Base-by-base conservation (phyloP, 2,113 vertebrate genomes). In the Mionectes macconnelli region DNA sequence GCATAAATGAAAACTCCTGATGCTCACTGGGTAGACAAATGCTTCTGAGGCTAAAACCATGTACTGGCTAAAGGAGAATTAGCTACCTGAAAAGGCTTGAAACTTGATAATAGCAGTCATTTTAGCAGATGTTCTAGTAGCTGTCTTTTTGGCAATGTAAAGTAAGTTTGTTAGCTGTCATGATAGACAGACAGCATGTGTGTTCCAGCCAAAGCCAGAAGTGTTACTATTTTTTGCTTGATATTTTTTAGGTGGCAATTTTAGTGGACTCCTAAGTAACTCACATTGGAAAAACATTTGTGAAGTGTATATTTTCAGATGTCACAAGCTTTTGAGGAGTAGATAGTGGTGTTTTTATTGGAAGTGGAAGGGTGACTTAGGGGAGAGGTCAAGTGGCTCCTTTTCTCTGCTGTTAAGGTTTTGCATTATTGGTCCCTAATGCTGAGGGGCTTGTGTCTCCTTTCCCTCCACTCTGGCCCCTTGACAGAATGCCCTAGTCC, bases 221-320 rank as follows among this genome's bases (percentile, higher is more conserved):
- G 81, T 44, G 84, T 94, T 96, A n/a, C 87, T 96, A 44, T 89
- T 90, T 95, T 87, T 91, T 85, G 66, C 87, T 44, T 89, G 66
- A 21, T 62, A 22, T 42, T 67, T 89, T 91, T 91, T 82, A 83
- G 49, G 37, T 82, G 75, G 30, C 73, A 45, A 9, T 89, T 87
- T 74, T 21, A 77, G 42, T 13, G 25, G 81, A 87, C 68, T 40
- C 69, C 73, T 19, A 2, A 57, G 89, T 74, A 84, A 79, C 21
- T 87, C 12, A 7, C 3, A 9, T 55, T 74, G 84, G 47, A 70
- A 74, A 33, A 63, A 33, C 5, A 4, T 27, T 66, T 62, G 17
- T 50, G 47, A 87, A 81, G 50, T 37, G 12, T 73, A 19, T 35
- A 1, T 95, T 92, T 93, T 49, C 40, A 37, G 53, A 44, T 1